These are phyloP conservation scores for Contarinia nasturtii DNA, from an alignment of 1,140 invertebrate species.

Conservation along the genomic window DNA sequence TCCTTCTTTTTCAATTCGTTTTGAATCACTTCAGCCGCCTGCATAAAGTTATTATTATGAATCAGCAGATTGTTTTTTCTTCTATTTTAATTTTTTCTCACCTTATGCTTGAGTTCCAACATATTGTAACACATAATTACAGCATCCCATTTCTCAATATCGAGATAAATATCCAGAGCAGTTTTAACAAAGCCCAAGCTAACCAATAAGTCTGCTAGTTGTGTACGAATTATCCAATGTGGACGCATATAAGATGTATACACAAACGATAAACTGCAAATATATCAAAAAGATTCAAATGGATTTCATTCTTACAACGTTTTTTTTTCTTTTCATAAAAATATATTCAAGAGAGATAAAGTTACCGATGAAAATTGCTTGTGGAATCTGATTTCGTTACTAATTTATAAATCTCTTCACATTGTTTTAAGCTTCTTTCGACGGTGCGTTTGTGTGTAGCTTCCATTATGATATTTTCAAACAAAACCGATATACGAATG, in stretches of 20 bases:
- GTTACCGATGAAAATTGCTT: not conserved
- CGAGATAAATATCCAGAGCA: slow-evolving; percentile 68
- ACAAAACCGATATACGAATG: slow-evolving; percentile 45
- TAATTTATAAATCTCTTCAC: slow-evolving; percentile 54
- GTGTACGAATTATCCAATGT: slow-evolving; percentile 52
- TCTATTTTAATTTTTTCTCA: slow-evolving; percentile 13
- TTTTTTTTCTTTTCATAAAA: not conserved
- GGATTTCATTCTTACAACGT: not conserved
- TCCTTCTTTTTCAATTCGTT: slow-evolving; percentile 62
- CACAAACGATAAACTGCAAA: slow-evolving; percentile 30
- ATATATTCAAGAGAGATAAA: not conserved
- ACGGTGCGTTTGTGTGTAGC: slow-evolving; percentile 53
- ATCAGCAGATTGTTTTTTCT: not conserved
- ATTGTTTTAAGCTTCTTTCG: slow-evolving; percentile 71
- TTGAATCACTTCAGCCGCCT: slow-evolving; percentile 74
- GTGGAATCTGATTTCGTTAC: slow-evolving; percentile 7
- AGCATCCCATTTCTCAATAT: slow-evolving; percentile 78
- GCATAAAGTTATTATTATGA: slow-evolving; percentile 8
- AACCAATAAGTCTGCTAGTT: slow-evolving; percentile 58
- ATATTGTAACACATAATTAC: slow-evolving; percentile 78
- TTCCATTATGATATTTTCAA: slow-evolving; percentile 59
- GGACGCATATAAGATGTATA: slow-evolving; percentile 46
- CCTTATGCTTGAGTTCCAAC: slow-evolving; percentile 65
- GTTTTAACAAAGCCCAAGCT: slow-evolving; percentile 65
- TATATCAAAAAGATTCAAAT: not conserved